phyloP scores from a whole-genome alignment of 2,888 invertebrate species.

The Andrena fulva region DNA sequence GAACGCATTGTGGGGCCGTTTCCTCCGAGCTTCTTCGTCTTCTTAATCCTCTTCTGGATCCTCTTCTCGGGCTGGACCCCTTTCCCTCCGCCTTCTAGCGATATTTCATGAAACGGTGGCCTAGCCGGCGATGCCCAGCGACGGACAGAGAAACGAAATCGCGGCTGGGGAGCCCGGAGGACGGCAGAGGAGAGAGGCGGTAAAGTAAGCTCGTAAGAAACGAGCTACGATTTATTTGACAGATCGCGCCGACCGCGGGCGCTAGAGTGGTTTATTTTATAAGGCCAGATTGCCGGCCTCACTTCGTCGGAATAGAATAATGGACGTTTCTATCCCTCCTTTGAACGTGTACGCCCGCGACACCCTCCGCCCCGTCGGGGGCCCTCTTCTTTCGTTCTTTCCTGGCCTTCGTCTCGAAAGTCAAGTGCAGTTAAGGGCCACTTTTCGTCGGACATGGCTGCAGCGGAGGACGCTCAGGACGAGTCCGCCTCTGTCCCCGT shows the following conservation, averaged over 20 bases:
- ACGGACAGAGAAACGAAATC: constrained; percentile 23
- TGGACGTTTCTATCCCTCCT: constrained; percentile 75
- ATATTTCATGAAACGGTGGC: constrained; percentile 41
- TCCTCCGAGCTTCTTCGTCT: constrained; percentile 58
- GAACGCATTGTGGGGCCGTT: constrained; percentile 69
- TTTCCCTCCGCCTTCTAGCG: background rate
- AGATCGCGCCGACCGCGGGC: constrained; percentile 78
- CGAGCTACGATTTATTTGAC: constrained; percentile 82
- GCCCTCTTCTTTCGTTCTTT: constrained; percentile 47
- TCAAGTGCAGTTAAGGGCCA: constrained; percentile 73
- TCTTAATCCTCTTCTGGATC: constrained; percentile 48
- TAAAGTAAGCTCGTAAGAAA: constrained; percentile 76
- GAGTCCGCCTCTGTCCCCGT: background rate
- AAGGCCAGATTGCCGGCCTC: constrained; percentile 82
- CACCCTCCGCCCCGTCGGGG: constrained; percentile 29
- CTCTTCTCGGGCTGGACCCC: constrained; percentile 35
- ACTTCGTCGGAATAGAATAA: constrained; percentile 83
- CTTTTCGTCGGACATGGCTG: constrained; percentile 44
- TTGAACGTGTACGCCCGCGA: constrained; percentile 30
- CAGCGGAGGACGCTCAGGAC: constrained; percentile 12
- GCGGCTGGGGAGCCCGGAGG: background rate
- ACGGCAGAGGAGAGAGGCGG: constrained; percentile 45
- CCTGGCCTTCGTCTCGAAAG: constrained; percentile 72
- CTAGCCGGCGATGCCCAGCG: background rate
- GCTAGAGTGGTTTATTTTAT: constrained; percentile 81